A percentile compares a stretch with the other conserved stretches of the same genome.
These are phyloP conservation scores for Cyphomyrmex costatus DNA, from an alignment of 1,140 invertebrate genomes.

Conservation along the genomic window DNA sequence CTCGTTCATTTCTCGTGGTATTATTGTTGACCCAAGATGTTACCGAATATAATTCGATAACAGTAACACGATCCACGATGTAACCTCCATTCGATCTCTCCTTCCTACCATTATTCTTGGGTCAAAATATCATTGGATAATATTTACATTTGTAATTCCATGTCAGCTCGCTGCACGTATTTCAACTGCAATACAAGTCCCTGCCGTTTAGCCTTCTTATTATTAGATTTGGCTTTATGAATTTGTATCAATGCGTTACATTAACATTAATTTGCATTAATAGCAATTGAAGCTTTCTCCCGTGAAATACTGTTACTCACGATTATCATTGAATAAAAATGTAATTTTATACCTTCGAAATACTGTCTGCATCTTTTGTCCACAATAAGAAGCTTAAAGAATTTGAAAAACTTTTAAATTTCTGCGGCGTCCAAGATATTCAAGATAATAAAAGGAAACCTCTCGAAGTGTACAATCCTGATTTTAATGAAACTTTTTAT, in stretches of 20 bases:
- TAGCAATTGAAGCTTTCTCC: neutral
- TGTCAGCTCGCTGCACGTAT: neutral
- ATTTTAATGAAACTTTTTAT: no score
- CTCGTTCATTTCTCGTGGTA: slow-evolving; percentile 1
- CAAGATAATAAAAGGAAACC: neutral
- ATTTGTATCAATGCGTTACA: slow-evolving; percentile 18
- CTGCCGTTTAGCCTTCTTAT: neutral
- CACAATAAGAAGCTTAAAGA: neutral
- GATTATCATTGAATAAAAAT: slow-evolving; percentile 10
- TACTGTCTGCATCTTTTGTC: neutral
- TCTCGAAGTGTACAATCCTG: no score
- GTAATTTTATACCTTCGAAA: neutral
- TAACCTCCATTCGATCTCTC: neutral
- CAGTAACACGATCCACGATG: slow-evolving; percentile 16
- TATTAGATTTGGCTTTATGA: neutral
- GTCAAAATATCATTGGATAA: slow-evolving; percentile 40
- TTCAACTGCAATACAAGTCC: neutral
- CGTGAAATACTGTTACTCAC: neutral
- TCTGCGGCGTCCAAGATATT: neutral
- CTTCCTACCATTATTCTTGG: neutral
- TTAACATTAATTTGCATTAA: slow-evolving; percentile 36
- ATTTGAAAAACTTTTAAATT: neutral
- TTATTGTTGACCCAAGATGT: slow-evolving; percentile 34
- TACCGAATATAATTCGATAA: slow-evolving; percentile 34
- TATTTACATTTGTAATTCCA: slow-evolving; percentile 30